Percentiles rank a stretch among this genome's conserved stretches.
These are phyloP conservation scores for Teleogryllus oceanicus DNA, from an alignment of 2,888 invertebrate species.

Conservation along the genomic window DNA sequence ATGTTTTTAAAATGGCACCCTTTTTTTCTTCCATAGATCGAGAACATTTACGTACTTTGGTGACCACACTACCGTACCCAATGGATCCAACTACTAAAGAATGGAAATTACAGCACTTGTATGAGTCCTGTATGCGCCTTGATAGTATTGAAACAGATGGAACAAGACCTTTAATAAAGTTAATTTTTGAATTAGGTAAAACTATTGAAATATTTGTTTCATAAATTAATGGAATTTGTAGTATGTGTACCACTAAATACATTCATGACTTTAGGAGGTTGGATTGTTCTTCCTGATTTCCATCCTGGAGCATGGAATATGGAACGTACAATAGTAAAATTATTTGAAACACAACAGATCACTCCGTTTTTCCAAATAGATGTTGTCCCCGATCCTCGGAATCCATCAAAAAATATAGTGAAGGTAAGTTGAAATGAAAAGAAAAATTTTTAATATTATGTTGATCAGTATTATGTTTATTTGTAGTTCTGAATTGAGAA, in stretches of 20 bases:
- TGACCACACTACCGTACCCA: constrained; percentile 51
- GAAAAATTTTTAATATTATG: too few relatives aligned
- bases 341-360: constrained; percentile 52
- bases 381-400: constrained; percentile 52
- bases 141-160: constrained; percentile 52
- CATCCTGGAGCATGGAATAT: constrained; percentile 48
- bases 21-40: constrained; percentile 44
- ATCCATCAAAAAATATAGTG: constrained; percentile 50
- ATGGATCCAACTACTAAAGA: constrained; percentile 48
- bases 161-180: constrained; percentile 47
- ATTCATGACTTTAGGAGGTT: constrained; percentile 48
- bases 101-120: constrained; percentile 58
- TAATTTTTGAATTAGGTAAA: constrained; percentile 53
- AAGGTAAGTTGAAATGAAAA: constrained; percentile 42
- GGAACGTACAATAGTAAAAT: constrained; percentile 45
- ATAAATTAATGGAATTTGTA: neutral
- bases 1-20: neutral
- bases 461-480: too few relatives aligned
- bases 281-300: constrained; percentile 51
- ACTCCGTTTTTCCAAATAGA: constrained; percentile 54
- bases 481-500: too few relatives aligned
- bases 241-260: too few relatives aligned
- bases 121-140: constrained; percentile 51
- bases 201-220: constrained; percentile 23
- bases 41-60: constrained; percentile 48